A percentile compares a stretch with the other conserved stretches of the same genome.
phyloP scores from a whole-genome alignment of 2,113 vertebrate genomes.

The Tetrao urogallus region DNA sequence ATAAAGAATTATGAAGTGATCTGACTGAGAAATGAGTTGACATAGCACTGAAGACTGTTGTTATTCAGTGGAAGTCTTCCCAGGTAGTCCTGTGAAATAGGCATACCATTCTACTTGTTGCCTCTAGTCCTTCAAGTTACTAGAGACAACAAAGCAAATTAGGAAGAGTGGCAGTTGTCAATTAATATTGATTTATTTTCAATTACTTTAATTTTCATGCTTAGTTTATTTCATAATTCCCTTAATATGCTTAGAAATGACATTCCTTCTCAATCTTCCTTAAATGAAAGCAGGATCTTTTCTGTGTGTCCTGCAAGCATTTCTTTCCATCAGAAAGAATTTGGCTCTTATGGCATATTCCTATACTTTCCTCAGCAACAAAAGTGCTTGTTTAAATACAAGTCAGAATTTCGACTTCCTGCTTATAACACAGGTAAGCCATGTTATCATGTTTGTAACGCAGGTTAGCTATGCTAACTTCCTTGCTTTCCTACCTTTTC shows the following conservation, averaged over 20 bases:
- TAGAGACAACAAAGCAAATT: neutral
- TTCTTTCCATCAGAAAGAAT: neutral
- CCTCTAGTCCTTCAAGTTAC: neutral
- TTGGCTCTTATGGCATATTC: neutral
- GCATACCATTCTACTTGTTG: neutral
- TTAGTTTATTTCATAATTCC: slow-evolving; percentile 40
- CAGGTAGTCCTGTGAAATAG: neutral
- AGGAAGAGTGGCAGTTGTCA: slow-evolving; percentile 35
- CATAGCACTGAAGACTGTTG: neutral
- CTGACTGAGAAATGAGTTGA: neutral
- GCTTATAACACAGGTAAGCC: neutral
- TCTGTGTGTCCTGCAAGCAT: neutral
- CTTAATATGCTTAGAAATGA: slow-evolving; percentile 40
- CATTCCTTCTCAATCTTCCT: neutral
- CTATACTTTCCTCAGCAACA: neutral
- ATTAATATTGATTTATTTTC: slow-evolving; percentile 45
- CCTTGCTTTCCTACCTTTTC: neutral
- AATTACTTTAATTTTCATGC: slow-evolving; percentile 39
- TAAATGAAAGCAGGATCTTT: neutral
- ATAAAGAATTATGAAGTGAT: neutral
- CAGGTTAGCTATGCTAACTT: neutral
- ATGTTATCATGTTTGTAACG: neutral
- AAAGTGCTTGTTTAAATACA: neutral
- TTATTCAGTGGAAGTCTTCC: neutral
- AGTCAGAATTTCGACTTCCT: neutral